These are phyloP conservation scores for Protobothrops mucrosquamatus DNA, from an alignment of 2,113 vertebrate species.

Conservation along the genomic window DNA sequence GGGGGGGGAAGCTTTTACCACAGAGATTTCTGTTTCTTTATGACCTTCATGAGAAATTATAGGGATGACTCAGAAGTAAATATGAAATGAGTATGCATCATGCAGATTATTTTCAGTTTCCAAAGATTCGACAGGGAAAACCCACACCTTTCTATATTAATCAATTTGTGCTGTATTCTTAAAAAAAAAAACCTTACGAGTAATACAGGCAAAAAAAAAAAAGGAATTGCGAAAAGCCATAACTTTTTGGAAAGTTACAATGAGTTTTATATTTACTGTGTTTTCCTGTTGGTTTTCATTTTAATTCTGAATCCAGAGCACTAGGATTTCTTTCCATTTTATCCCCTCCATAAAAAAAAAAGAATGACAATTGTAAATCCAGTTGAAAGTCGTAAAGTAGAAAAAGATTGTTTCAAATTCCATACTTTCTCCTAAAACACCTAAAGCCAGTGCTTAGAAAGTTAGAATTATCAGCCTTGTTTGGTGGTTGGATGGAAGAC, in stretches of 20 bases:
- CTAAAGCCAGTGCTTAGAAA: background rate
- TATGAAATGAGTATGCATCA: background rate
- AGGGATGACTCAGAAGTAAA: background rate
- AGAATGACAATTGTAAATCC: background rate
- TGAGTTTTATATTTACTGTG: background rate
- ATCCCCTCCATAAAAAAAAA: background rate
- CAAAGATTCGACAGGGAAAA: conserved; percentile 16
- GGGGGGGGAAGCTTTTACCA: background rate
- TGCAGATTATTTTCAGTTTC: background rate
- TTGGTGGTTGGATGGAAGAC: background rate
- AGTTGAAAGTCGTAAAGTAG: background rate
- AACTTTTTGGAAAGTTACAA: background rate
- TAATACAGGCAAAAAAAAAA: rapidly evolving
- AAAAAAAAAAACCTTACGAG: background rate
- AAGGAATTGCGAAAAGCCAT: background rate
- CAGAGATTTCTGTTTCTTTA: background rate
- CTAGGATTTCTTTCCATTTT: background rate
- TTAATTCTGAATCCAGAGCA: background rate
- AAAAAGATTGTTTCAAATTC: background rate
- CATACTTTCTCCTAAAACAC: background rate
- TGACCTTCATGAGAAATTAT: background rate
- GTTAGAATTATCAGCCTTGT: background rate
- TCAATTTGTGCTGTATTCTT: background rate
- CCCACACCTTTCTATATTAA: background rate
- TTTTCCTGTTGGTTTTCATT: background rate